Percentiles rank a stretch among this genome's conserved stretches.
These are phyloP conservation scores for Blastobasis lacticolella DNA, from an alignment of 2,888 invertebrate species.

Conservation along the genomic window DNA sequence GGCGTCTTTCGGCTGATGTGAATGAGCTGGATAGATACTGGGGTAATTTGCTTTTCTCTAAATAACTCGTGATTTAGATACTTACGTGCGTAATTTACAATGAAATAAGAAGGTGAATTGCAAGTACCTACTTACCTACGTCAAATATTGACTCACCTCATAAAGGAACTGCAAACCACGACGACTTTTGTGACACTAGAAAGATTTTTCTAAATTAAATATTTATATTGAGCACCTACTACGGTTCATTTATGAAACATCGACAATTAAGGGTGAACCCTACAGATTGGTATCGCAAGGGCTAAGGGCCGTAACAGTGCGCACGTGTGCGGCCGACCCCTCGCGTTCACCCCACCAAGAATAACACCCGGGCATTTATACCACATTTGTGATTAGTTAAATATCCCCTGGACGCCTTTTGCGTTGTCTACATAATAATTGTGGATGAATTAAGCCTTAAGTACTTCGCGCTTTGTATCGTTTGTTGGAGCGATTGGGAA, in stretches of 20 bases:
- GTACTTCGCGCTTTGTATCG: background rate
- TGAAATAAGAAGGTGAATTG: no score
- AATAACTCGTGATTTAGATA: no score
- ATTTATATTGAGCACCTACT: background rate
- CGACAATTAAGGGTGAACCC: slow-evolving; percentile 51
- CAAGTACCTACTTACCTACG: no score
- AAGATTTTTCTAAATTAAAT: background rate
- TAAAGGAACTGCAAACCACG: background rate
- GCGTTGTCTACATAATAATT: slow-evolving; percentile 47
- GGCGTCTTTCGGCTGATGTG: no score
- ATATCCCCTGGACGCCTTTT: slow-evolving; percentile 30
- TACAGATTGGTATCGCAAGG: slow-evolving; percentile 33
- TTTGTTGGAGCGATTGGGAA: no score
- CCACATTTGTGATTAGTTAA: slow-evolving; percentile 48
- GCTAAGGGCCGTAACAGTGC: slow-evolving; percentile 47
- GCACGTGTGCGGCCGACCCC: slow-evolving; percentile 52
- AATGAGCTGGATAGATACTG: no score
- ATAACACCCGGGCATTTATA: slow-evolving; percentile 44
- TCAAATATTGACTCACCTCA: no score
- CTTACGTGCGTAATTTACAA: no score
- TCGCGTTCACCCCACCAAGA: slow-evolving; percentile 14
- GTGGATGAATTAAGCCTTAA: slow-evolving; percentile 60
- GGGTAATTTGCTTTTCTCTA: no score
- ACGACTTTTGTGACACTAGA: background rate
- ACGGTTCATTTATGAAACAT: slow-evolving; percentile 16